A percentile compares a stretch with the other conserved stretches of the same genome.
These are phyloP conservation scores for Linnaemya tessellans DNA, from an alignment of 2,888 invertebrate species.

Conservation along the genomic window DNA sequence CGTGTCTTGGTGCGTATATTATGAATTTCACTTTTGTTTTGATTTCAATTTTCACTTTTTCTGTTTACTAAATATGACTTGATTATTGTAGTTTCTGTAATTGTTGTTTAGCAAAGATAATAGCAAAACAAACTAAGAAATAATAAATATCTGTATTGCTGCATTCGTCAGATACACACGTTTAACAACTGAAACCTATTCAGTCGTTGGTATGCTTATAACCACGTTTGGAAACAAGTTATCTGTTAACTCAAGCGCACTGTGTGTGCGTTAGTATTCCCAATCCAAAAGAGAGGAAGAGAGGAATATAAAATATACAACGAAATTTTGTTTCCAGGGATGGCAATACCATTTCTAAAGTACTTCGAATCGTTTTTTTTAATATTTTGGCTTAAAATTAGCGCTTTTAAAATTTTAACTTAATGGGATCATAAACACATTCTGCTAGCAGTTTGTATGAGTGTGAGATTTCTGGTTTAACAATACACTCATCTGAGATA, in stretches of 20 bases:
- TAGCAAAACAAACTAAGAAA: slow-evolving; percentile 62
- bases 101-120: slow-evolving; percentile 43
- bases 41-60: slow-evolving; percentile 54
- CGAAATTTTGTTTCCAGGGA: neutral
- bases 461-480: no score
- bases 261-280: slow-evolving; percentile 6
- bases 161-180: slow-evolving; percentile 59
- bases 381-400: no score
- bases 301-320: neutral
- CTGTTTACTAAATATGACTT: slow-evolving; percentile 40
- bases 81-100: slow-evolving; percentile 35
- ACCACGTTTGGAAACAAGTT: slow-evolving; percentile 54
- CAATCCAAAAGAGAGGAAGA: neutral
- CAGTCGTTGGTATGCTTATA: slow-evolving; percentile 40
- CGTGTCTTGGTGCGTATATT: neutral
- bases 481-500: no score
- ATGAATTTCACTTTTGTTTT: slow-evolving; percentile 48
- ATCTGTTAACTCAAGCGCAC: slow-evolving; percentile 56
- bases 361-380: no score
- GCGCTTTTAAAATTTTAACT: no score
- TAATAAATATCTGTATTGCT: slow-evolving; percentile 38
- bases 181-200: slow-evolving; percentile 56
- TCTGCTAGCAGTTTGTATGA: no score
- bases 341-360: neutral
- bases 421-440: no score